Conservation (phyloP, 2,113 vertebrate genomes). For the Neofelis nebulosa region DNA sequence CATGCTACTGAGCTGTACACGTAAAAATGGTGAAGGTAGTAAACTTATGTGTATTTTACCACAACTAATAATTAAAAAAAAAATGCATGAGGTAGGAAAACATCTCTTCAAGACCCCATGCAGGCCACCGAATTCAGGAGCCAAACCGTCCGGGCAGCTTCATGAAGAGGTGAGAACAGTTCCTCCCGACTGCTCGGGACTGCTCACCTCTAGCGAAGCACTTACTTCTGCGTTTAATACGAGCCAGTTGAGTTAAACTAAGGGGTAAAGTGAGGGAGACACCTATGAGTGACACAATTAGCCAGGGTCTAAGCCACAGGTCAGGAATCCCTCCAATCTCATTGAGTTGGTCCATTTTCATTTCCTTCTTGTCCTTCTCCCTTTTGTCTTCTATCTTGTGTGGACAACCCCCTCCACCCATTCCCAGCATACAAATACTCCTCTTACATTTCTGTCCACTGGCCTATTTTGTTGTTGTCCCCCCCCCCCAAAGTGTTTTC, state of each 20-base stretch:
- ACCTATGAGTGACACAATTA: not conserved
- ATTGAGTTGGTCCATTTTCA: not conserved
- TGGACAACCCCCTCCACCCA: not conserved
- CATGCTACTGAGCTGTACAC: not conserved
- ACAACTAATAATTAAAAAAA: not conserved
- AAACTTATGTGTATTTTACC: not conserved
- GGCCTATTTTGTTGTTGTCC: not conserved
- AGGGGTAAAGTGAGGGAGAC: not conserved
- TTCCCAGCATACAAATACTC: not conserved
- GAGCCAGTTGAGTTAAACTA: not conserved
- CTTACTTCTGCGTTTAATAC: not conserved
- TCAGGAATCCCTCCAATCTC: not conserved
- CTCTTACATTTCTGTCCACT: not conserved
- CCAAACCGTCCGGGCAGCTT: not conserved
- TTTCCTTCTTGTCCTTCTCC: not conserved
- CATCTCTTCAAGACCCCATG: not conserved
- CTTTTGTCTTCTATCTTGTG: not conserved
- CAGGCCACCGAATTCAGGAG: not conserved
- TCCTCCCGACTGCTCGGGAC: fast-evolving
- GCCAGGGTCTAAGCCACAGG: not conserved
- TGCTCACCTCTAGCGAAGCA: not conserved
- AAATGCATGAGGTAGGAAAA: not conserved
- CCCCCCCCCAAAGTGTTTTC: not conserved
- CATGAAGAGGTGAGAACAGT: not conserved
- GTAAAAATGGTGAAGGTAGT: not conserved